Evolutionary conservation across 2,888 invertebrate genomes (phyloP), one percentile per base, ranked within the genome.

Genomic region (Rhorus exstirpatorius): DNA sequence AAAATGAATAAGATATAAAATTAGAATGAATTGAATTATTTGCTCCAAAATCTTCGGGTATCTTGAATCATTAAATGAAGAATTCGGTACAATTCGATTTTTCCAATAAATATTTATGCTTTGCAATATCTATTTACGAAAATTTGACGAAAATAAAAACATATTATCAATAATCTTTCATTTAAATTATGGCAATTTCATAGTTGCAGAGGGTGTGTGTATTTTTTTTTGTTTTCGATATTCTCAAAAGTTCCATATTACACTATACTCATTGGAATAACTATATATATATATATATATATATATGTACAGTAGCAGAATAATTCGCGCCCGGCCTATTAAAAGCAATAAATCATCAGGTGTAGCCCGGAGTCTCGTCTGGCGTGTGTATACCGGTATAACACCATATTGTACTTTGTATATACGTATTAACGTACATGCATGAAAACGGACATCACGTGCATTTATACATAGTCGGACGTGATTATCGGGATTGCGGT

Each of bases 401-500:
- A 65, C 17, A 72, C 67, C 61, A 49, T 68, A 41, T 49, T 51
- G 49, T 70, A 58, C 58, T 12, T 17, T 24, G 4, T 65, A 72
- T 35, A 49, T 46, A 79, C 24, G 44, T 26, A 60, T 67, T 38
- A 24, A 60, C 12, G 46, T 46, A 17, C 17, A 60, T 38, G 31
- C 21, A 55, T 63, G 46, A 31, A 60, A 35, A 49, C 26, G 24
- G 41, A 70, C 44, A 71, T 38, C 68, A 68, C 65, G 53, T 41
- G 46, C 35, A 44, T 76, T 76, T 60, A 75, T 78, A 60, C 71
- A 67, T 35, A 65, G 71, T 79, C 79, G 71, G 67, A 71, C 70
- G 68, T 78, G 83, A 84, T 85, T 84, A 85, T 84, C 82, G 80
- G 82, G 83, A 84, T 83, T 82, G 82, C 76, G 80, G 82, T 84